Evolutionary conservation across 2,113 vertebrate genomes (phyloP), one percentile per base, ranked within the genome.

Genomic region (Irena cyanogastra): DNA sequence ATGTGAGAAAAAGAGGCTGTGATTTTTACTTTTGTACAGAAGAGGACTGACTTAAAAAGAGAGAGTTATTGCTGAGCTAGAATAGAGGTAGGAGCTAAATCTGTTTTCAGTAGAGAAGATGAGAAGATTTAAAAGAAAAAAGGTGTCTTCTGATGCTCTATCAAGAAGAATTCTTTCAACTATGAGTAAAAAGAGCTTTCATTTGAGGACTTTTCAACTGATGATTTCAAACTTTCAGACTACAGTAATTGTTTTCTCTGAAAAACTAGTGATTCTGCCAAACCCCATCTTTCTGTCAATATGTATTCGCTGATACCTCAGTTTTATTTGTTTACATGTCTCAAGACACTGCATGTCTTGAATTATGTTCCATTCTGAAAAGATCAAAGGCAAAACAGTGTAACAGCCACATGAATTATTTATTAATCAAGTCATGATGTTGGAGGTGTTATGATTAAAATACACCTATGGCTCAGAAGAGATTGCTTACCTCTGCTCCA

Each of bases 81-180:
- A 92, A 44, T 53, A 84, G 19, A 87, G 52, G 41, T 45, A 63
- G 39, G 60, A 94, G 47, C 60, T 49, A 81, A 87, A 84, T 68
- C 59, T 89, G 84, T 75, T 52, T 87, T 91, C 8, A 2, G 26
- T 54, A 74, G 52, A 50, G 54, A 85, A 79, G 59, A 81, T 72
- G 7, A 87, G 68, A 89, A 78, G 56, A 83, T 84, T 89, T 79
- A 60, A 84, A 94, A 87, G 41, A 69, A 90, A 85, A 87, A 93
- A 71, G 65, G 56, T 21, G 28, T 71, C 49, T 72, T 11, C 45
- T 75, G 49, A 41, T 91, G 45, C 10, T 60, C 61, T 81, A 33
- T 71, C 60, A 83, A 39, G 80, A 88, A 68, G 11, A 70, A 78
- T 71, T 86, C 53, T 64, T 69, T 70, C 37, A 93, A 37, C 44